Conservation (phyloP, 1,140 invertebrate species). For the Macrocentrus cingulum region DNA sequence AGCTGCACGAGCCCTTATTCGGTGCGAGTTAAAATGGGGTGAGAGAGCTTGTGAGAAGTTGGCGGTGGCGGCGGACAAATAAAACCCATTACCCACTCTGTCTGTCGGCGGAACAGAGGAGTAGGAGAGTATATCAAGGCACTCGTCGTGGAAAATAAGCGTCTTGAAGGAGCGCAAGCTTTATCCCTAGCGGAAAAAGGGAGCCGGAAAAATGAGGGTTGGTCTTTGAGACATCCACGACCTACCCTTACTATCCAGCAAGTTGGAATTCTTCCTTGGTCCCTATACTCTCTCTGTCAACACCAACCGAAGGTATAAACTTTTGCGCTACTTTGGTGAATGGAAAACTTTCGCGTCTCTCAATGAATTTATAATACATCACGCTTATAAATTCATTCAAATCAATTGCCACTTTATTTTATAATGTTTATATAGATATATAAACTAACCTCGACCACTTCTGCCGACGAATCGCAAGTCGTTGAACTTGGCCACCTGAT, state of each 20-base stretch:
- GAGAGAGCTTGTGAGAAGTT: conserved; percentile 26
- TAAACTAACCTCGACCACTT: conserved; percentile 89
- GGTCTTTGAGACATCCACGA: conserved; percentile 44
- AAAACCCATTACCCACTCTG: conserved; percentile 55
- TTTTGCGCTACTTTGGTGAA: conserved; percentile 41
- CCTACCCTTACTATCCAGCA: conserved; percentile 53
- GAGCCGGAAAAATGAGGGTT: conserved; percentile 48
- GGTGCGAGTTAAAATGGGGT: conserved; percentile 4
- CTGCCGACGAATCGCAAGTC: conserved; percentile 96
- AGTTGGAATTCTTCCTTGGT: conserved; percentile 28
- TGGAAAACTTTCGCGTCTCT: conserved; percentile 28
- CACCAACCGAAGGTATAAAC: conserved; percentile 21
- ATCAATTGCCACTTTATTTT: not conserved
- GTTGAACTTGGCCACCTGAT: conserved; percentile 97
- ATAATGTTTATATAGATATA: not conserved
- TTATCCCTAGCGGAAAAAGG: conserved; percentile 7
- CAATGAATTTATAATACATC: conserved; percentile 1
- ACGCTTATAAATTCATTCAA: not conserved
- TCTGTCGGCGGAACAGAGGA: not conserved
- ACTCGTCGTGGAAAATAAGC: too few relatives aligned
- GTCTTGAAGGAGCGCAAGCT: not conserved
- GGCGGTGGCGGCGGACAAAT: conserved; percentile 43
- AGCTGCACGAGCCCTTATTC: too few relatives aligned
- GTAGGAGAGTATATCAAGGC: too few relatives aligned
- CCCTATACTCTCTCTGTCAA: conserved; percentile 32